These are phyloP conservation scores for Magallana gigas DNA, from an alignment of 1,140 invertebrate genomes.

Conservation along the genomic window DNA sequence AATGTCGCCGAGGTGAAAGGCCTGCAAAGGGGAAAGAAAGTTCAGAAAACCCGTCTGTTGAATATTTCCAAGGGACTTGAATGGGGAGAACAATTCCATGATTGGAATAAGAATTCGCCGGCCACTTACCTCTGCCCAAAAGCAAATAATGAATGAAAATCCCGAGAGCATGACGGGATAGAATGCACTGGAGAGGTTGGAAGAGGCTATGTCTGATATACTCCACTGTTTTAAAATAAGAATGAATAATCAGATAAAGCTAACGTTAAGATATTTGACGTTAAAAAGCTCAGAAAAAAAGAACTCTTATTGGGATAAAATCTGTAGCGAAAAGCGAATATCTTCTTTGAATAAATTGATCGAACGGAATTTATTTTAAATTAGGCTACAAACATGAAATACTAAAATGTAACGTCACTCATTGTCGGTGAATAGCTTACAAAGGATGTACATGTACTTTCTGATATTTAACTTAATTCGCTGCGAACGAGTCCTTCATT, in stretches of 20 bases:
- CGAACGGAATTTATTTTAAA: not conserved
- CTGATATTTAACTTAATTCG: too few relatives aligned
- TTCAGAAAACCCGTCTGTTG: not conserved
- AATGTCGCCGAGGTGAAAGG: constrained; percentile 93
- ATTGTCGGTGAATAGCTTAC: too few relatives aligned
- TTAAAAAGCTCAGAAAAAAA: too few relatives aligned
- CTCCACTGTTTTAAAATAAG: constrained; percentile 83
- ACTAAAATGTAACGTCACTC: too few relatives aligned
- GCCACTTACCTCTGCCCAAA: constrained; percentile 91
- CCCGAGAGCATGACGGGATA: constrained; percentile 94
- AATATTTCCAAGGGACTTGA: not conserved
- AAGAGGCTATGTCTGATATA: constrained; percentile 89
- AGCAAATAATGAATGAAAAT: constrained; percentile 94
- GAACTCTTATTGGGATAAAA: too few relatives aligned
- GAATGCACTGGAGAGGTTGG: constrained; percentile 91
- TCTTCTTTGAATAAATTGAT: not conserved
- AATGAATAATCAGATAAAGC: not conserved
- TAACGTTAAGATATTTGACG: not conserved
- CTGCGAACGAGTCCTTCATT: too few relatives aligned
- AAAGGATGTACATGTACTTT: too few relatives aligned
- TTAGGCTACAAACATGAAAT: too few relatives aligned
- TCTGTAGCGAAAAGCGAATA: too few relatives aligned
- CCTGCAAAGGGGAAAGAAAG: constrained; percentile 80
- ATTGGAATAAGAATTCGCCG: too few relatives aligned
- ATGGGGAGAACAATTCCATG: not conserved